Base-by-base conservation (phyloP, 1,140 invertebrate genomes). In the Drosophila mauritiana region DNA sequence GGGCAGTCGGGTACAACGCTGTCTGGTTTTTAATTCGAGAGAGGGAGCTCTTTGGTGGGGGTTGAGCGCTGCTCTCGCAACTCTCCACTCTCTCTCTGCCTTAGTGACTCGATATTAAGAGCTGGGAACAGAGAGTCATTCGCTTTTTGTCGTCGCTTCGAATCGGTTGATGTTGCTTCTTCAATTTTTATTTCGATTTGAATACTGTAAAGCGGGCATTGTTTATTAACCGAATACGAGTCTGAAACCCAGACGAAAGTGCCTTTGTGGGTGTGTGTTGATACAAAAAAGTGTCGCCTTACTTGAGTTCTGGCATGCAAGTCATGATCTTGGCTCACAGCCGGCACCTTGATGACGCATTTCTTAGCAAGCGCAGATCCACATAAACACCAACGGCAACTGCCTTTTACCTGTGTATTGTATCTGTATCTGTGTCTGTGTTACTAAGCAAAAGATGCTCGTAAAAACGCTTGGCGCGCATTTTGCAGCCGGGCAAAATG, bases 271-370 rank as follows among this genome's bases (percentile, higher is more conserved):
- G 25, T 43, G 36, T 63, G 17, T 58, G 56, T 51, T 39, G 27
- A 12, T 31, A 22, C 1, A 15, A 51, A 69, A 54, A 68, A 72
- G 36, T 59, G 58, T 73, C 58, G 6, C 42, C 15, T 52, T 68
- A 49, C 13, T 56, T 59, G 57, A 43, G 31, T 63, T 68, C 73
- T 63, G 73, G 57, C 62, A 85, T 86, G 73, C 69, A 63, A 68
- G 78, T 83, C 75, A 86, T 89, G 83, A 88, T 89, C 84, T 80
- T 79, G 72, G 62, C 79, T 89, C 63, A 45, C 72, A 86, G 76
- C 82, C 82, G 82, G 82, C 63, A 73, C 53, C 80, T 88, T 89
- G 79, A 89, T 88, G 83, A 88, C 83, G 79, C 84, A 88, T 88
- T 77, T 62, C 17, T 76, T 52, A 25, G 10, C 56, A 40, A 77